Evolutionary conservation across 1,140 invertebrate genomes (phyloP).

Genomic region (Temnothorax longispinosus): DNA sequence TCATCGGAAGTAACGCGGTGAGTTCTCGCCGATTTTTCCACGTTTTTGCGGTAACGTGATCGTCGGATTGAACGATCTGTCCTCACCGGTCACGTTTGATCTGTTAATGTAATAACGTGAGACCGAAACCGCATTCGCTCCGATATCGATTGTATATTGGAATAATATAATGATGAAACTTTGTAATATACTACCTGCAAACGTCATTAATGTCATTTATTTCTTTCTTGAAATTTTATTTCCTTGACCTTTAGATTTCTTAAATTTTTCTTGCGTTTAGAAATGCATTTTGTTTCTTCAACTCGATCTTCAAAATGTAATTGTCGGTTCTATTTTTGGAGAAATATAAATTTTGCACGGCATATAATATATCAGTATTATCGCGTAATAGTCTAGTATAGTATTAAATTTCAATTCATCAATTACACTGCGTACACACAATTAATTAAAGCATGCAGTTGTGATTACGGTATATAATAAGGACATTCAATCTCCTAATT

Average conservation of each 20-base stretch:
- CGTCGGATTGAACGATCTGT: slow-evolving; percentile 35
- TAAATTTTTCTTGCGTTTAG: background rate
- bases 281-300: background rate
- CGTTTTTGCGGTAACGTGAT: slow-evolving; percentile 46
- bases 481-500: slow-evolving; percentile 4
- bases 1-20: slow-evolving; percentile 53
- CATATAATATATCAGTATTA: background rate
- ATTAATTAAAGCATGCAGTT: background rate
- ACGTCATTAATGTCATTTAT: background rate
- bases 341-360: background rate
- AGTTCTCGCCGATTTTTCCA: slow-evolving; percentile 30
- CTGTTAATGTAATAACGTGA: slow-evolving; percentile 54
- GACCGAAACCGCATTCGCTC: background rate
- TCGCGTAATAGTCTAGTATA: background rate
- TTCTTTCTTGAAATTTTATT: background rate
- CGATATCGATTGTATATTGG: slow-evolving; percentile 7
- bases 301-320: background rate
- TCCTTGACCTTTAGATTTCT: no score
- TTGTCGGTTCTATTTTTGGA: background rate
- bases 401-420: slow-evolving; percentile 9
- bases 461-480: background rate
- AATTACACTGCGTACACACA: background rate
- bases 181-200: background rate
- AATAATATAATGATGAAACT: background rate
- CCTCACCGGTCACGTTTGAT: slow-evolving; percentile 43